Evolutionary conservation across 2,113 vertebrate genomes (phyloP).

Genomic region (Salvelinus alpinus): DNA sequence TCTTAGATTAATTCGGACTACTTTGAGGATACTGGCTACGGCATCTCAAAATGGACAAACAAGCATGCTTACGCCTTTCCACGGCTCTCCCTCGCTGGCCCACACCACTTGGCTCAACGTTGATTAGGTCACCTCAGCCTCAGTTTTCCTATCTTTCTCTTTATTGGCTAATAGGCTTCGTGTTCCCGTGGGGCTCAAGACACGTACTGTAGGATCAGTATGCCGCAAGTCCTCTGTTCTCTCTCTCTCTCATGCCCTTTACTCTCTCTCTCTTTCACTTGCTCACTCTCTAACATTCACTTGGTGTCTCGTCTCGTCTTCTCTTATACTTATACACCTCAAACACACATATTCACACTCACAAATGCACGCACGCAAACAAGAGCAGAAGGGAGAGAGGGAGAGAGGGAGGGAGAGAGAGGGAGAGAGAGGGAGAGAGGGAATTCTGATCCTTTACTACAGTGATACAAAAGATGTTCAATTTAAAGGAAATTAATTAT

Average conservation of each 20-base stretch:
- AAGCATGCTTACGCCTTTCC: slow-evolving; percentile 12
- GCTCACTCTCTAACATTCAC: not conserved
- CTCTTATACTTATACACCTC: not conserved
- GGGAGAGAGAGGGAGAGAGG: too few relatives aligned
- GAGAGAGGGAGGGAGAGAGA: too few relatives aligned
- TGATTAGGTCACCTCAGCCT: slow-evolving; percentile 63
- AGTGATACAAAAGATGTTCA: not conserved
- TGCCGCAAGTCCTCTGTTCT: slow-evolving; percentile 25
- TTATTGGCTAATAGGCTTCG: slow-evolving; percentile 69
- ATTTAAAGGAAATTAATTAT: not conserved
- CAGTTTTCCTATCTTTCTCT: slow-evolving; percentile 58
- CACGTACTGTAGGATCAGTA: slow-evolving; percentile 46
- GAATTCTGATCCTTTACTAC: too few relatives aligned
- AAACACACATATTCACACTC: slow-evolving; percentile 5
- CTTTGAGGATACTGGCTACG: too few relatives aligned
- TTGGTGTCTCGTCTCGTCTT: too few relatives aligned
- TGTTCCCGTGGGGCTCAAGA: slow-evolving; percentile 43
- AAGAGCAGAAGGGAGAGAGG: too few relatives aligned
- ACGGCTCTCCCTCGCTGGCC: slow-evolving; percentile 33
- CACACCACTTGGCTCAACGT: slow-evolving; percentile 47
- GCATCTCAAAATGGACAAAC: too few relatives aligned
- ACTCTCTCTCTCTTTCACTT: not conserved
- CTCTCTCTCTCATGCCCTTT: slow-evolving; percentile 29
- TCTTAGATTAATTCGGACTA: too few relatives aligned
- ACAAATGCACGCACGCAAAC: not conserved